phyloP scores from a whole-genome alignment of 1,140 invertebrate genomes.

The Argopecten irradians region DNA sequence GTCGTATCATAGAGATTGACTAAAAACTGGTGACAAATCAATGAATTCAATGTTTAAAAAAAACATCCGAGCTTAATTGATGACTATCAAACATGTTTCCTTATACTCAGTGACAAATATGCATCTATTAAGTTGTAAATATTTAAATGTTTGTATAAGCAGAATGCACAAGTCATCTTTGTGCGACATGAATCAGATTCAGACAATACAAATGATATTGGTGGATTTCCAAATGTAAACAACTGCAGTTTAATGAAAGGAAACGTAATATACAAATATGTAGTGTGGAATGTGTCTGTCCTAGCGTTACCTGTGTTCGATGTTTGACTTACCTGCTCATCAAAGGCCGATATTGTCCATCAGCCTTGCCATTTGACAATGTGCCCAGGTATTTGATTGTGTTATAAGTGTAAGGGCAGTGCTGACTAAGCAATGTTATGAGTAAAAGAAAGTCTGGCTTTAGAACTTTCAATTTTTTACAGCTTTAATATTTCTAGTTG shows the following conservation, averaged over 20 bases:
- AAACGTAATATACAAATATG: not conserved
- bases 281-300: not conserved
- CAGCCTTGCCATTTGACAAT: not conserved
- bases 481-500: not conserved
- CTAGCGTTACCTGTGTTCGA: not conserved
- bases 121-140: not conserved
- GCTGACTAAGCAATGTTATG: not conserved
- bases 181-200: not conserved
- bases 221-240: not conserved
- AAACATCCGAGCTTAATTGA: too few species aligned
- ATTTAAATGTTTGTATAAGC: not conserved
- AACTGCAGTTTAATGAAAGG: not conserved
- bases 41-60: too few species aligned
- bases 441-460: not conserved
- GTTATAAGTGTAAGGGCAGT: not conserved
- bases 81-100: too few species aligned
- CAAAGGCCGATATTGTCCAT: constrained; percentile 8
- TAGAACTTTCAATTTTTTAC: not conserved
- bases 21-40: too few species aligned
- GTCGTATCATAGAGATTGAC: too few species aligned
- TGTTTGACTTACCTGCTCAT: not conserved
- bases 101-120: not conserved
- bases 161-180: constrained; percentile 16
- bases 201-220: not conserved
- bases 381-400: not conserved